Base-by-base conservation (phyloP, 2,113 vertebrate genomes). In the Eolophus roseicapilla region DNA sequence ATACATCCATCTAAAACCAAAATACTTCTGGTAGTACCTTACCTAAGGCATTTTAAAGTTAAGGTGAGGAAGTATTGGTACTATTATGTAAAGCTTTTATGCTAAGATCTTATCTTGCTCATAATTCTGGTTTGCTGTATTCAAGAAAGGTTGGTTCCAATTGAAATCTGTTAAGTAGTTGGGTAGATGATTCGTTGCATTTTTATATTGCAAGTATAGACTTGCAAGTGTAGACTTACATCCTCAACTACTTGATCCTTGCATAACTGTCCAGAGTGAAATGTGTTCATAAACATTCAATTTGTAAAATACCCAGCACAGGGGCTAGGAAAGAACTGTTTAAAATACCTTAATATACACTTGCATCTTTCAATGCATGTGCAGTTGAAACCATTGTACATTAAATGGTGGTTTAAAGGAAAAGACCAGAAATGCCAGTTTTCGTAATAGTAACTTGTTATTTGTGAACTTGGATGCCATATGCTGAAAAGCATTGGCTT, bases 361-460 rank as follows among this genome's bases (percentile, higher is more conserved):
- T 92, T 90, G n/a, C 4, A 46, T 71, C 50, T 94, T 88, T 59
- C 64, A 71, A 5, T 82, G 37, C 21, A 6, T 70, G 31, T 76
- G 57, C 62, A 19, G 50, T 31, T 71, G 55, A 59, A 88, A 63
- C 25, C 25, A 0, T 44, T 82, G n/a, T 71, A 59, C 18, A 1
- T 82, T 67, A 71, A 69, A 75, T 53, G 75, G 28, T 41, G n/a
- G 79, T 94, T 65, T 41, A 75, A 24, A 53, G 67, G 52, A 46
- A 53, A 49, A 92, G 33, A n/a, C 4, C 1, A 49, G 6, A 95
- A 95, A 88, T 86, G 62, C n/a, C 79, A 55, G n/a, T 70, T 90
- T 92, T 75, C 70, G 13, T 82, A 79, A 75, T 78, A 90, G 78
- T 67, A 93, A 94, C 70, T 90, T 84, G 64, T 52, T 93, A 70